phyloP scores from a whole-genome alignment of 2,113 vertebrate genomes.

The Mastomys coucha region DNA sequence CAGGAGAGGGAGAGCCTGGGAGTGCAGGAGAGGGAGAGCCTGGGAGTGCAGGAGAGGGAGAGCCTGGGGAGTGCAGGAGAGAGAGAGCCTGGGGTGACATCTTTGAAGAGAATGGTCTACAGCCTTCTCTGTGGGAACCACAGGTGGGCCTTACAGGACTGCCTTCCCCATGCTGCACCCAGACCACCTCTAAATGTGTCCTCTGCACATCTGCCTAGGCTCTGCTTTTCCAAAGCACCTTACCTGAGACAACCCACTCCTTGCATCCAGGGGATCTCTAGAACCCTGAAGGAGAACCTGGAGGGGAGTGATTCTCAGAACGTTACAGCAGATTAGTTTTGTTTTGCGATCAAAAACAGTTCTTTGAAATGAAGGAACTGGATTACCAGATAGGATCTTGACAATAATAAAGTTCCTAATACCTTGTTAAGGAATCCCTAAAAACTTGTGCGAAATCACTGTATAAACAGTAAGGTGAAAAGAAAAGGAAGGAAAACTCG shows the following conservation, averaged over 20 bases:
- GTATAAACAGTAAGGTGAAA: neutral
- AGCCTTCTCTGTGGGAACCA: neutral
- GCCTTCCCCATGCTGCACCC: neutral
- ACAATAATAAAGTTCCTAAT: constrained; percentile 29
- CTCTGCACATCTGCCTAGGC: neutral
- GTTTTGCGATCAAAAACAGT: neutral
- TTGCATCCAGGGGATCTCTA: neutral
- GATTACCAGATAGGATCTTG: neutral
- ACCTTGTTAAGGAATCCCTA: neutral
- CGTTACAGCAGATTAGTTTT: neutral
- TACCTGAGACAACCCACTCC: neutral
- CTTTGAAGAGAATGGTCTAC: neutral
- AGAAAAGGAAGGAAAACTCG: neutral
- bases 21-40: too few species aligned
- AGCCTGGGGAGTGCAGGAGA: neutral
- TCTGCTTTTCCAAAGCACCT: constrained; percentile 17
- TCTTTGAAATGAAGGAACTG: constrained; percentile 47
- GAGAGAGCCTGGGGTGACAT: neutral
- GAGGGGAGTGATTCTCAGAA: neutral
- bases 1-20: too few species aligned
- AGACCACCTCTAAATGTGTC: neutral
- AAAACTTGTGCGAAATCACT: neutral
- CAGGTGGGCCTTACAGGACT: neutral
- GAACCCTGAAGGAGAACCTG: constrained; percentile 6
- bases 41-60: neutral